Evolutionary conservation across 2,888 invertebrate genomes (phyloP).

Genomic region (Drosophila longiperda): DNA sequence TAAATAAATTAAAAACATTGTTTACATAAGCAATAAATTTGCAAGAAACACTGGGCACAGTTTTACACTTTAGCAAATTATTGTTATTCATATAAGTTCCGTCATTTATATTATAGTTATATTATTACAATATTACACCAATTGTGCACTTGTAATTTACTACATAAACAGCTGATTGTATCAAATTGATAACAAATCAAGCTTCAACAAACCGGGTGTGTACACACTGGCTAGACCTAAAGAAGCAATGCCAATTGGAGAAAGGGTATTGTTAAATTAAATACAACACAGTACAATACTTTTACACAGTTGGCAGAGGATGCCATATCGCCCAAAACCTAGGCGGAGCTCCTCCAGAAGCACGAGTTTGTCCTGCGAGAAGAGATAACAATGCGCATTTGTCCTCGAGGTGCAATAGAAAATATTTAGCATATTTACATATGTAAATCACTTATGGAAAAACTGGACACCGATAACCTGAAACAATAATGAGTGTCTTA

Average conservation of each 20-base stretch:
- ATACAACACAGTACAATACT: not conserved
- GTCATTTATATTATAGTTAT: not conserved
- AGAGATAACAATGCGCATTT: constrained; percentile 23
- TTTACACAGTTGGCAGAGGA: too few species aligned
- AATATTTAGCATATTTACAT: not conserved
- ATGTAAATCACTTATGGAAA: not conserved
- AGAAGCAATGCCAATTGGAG: not conserved
- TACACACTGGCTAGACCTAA: not conserved
- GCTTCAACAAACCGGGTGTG: not conserved
- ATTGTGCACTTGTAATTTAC: not conserved
- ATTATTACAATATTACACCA: not conserved
- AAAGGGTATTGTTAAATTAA: not conserved
- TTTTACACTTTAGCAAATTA: not conserved
- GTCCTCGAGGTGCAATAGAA: constrained; percentile 19
- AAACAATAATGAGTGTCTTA: not conserved
- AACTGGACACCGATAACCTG: not conserved
- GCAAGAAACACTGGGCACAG: not conserved
- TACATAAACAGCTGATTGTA: not conserved
- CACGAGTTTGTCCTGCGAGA: constrained; percentile 30
- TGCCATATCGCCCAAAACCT: constrained; percentile 20
- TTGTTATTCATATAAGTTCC: not conserved
- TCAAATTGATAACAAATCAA: not conserved
- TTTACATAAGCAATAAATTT: not conserved
- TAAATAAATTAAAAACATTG: not conserved
- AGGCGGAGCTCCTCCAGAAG: constrained; percentile 21